These are phyloP conservation scores for Hydrotaea cyrtoneurina DNA, from an alignment of 2,888 invertebrate species.

Conservation along the genomic window DNA sequence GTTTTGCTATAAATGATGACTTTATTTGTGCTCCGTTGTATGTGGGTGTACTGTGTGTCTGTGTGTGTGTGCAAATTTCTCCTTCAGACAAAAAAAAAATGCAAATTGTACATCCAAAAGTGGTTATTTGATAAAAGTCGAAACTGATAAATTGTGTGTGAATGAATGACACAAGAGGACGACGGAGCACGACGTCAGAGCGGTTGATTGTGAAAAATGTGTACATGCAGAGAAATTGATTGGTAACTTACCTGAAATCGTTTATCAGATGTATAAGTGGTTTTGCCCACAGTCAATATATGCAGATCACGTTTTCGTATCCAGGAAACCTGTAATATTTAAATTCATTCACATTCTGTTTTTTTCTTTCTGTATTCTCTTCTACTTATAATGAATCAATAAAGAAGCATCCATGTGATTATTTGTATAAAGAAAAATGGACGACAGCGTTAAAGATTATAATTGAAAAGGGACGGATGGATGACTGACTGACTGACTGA, in stretches of 20 bases:
- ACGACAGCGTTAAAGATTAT: background rate
- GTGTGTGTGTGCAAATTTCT: background rate
- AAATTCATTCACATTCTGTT: slow-evolving; percentile 30
- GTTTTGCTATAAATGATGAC: slow-evolving; percentile 30
- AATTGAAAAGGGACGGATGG: background rate
- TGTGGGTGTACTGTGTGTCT: background rate
- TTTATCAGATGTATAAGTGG: slow-evolving; percentile 78
- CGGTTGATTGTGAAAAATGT: slow-evolving; percentile 34
- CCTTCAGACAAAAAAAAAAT: slow-evolving; percentile 8
- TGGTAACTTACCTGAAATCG: slow-evolving; percentile 80
- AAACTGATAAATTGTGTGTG: slow-evolving; percentile 27
- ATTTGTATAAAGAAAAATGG: background rate
- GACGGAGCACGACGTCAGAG: background rate
- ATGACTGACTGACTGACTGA: too few relatives aligned
- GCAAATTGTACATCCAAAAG: slow-evolving; percentile 6
- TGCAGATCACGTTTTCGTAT: slow-evolving; percentile 79
- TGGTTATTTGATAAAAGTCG: slow-evolving; percentile 18
- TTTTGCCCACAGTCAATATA: slow-evolving; percentile 78
- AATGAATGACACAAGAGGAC: background rate
- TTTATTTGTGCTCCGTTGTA: background rate
- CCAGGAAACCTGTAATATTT: slow-evolving; percentile 76
- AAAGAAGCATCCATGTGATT: background rate
- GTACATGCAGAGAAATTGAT: slow-evolving; percentile 36
- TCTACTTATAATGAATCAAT: slow-evolving; percentile 28
- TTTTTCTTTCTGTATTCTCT: slow-evolving; percentile 27